Conservation (phyloP, 2,113 vertebrate genomes). For the Semnornis frantzii region DNA sequence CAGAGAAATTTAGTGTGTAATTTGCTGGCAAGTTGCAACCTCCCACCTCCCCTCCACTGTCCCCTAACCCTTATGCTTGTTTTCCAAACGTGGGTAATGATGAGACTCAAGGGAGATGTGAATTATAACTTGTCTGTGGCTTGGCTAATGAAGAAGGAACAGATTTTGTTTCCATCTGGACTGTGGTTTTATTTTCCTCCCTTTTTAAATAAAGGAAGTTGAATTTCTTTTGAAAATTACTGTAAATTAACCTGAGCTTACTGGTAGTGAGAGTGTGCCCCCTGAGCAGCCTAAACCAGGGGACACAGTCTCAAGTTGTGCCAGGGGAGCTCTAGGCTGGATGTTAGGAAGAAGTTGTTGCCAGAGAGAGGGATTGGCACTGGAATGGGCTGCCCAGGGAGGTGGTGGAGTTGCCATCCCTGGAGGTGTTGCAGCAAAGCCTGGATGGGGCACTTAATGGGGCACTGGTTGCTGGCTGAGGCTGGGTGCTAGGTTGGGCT, state of each 20-base stretch:
- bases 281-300: not conserved
- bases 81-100: slow-evolving; percentile 43
- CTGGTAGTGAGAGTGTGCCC: not conserved
- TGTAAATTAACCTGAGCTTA: not conserved
- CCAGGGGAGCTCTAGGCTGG: no score
- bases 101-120: slow-evolving; percentile 36
- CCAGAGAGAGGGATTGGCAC: no score
- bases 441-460: no score
- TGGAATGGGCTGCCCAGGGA: no score
- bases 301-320: no score
- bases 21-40: slow-evolving; percentile 18
- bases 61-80: slow-evolving; percentile 24
- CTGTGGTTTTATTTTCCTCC: slow-evolving; percentile 39
- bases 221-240: not conserved
- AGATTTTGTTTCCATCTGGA: slow-evolving; percentile 59
- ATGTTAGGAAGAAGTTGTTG: no score
- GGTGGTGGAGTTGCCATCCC: no score
- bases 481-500: no score
- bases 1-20: not conserved
- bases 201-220: not conserved
- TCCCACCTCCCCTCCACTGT: not conserved
- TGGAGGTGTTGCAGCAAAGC: no score
- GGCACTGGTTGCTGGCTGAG: no score
- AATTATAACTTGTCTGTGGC: slow-evolving; percentile 48
- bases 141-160: slow-evolving; percentile 47